Base-by-base conservation (phyloP, 2,888 invertebrate genomes). In the Thelaira solivaga region DNA sequence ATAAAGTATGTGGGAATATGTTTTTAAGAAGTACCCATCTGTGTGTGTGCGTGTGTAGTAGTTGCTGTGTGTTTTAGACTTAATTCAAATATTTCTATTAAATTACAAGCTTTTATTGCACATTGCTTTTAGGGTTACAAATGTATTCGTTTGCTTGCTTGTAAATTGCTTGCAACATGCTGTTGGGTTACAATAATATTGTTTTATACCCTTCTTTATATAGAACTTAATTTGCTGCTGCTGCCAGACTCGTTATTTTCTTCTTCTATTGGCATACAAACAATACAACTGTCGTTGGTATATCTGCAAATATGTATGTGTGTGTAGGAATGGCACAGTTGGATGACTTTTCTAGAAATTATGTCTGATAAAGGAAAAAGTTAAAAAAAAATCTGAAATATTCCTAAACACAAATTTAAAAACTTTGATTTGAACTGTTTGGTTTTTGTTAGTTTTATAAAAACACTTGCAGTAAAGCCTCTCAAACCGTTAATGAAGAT, bases 31-130 rank as follows among this genome's bases (percentile, higher is more conserved):
- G n/a, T n/a, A n/a, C n/a, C n/a, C n/a, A n/a, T n/a, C n/a, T n/a
- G n/a, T 20, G 39, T 11, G 16, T 47, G 41, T 39, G 16, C 8
- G 39, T 11, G 16, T 47, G 41, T 39, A 11, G 7, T 13, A 29
- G 20, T 29, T 16, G 4, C 8, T 1, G 11, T 62, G 26, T n/a
- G 22, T 71, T 53, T 24, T 61, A 53, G 61, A 65, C 65, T 61
- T 61, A 65, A 53, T 76, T 71, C 71, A 53, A 65, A 71, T 53
- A 71, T 11, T 61, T 76, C 61, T 67, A 67, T 55, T 76, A 65
- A 65, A 72, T 39, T 72, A 47, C 36, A 47, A 61, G 43, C 59
- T 29, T 34, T 36, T 29, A 34, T 34, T 65, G 57, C 41, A 49
- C 11, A 49, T 31, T 57, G 41, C 29, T 16, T 69, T 43, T 11